A percentile compares a stretch with the other conserved stretches of the same genome.
Conservation (phyloP, 2,888 invertebrate genomes). For the Ornithoptera alexandrae region DNA sequence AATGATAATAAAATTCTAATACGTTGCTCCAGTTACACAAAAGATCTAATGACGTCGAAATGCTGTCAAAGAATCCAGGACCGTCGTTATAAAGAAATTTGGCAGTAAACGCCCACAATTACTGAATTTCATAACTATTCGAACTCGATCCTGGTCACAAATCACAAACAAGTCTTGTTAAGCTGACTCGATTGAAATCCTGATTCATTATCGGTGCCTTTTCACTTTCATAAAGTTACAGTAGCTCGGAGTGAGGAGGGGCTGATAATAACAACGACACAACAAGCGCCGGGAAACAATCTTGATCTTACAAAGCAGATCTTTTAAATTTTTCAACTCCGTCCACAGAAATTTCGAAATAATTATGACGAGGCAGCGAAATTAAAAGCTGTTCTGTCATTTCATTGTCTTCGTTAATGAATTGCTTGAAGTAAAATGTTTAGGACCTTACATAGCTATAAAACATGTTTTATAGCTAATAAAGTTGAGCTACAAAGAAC, state of each 20-base stretch:
- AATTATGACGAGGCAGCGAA: conserved; percentile 3
- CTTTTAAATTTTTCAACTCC: conserved; percentile 5
- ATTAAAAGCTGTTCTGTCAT: neutral
- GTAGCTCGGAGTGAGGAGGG: conserved; percentile 1
- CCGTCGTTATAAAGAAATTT: too few relatives aligned
- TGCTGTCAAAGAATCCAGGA: too few relatives aligned
- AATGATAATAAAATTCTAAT: too few relatives aligned
- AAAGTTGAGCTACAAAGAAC: neutral
- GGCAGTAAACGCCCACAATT: too few relatives aligned
- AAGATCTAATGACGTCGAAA: too few relatives aligned
- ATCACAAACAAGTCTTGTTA: neutral
- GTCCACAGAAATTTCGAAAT: conserved; percentile 5
- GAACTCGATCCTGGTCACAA: neutral
- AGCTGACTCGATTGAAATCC: conserved; percentile 5
- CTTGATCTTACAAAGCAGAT: neutral
- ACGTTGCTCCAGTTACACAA: too few relatives aligned
- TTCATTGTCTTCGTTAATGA: neutral
- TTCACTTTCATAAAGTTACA: conserved; percentile 15
- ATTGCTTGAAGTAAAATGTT: neutral
- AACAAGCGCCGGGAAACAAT: conserved; percentile 4
- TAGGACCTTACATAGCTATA: neutral
- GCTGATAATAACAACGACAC: neutral
- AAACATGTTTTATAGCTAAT: too few relatives aligned
- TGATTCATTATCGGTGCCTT: conserved; percentile 11
- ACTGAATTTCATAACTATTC: too few relatives aligned